phyloP scores from a whole-genome alignment of 2,888 invertebrate species.

The Odontothrips loti region DNA sequence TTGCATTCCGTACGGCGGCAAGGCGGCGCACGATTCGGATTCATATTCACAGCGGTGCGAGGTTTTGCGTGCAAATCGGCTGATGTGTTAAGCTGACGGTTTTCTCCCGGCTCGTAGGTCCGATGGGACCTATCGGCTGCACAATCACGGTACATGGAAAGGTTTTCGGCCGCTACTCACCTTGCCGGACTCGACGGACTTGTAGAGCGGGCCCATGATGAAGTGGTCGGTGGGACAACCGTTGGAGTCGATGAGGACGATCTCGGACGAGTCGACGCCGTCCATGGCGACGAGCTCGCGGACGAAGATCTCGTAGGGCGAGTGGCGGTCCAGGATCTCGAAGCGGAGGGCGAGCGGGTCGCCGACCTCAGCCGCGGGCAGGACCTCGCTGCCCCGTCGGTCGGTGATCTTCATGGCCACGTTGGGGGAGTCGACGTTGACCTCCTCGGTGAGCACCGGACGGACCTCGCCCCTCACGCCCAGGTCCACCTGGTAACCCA shows the following conservation, averaged over 20 bases:
- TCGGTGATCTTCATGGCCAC: conserved; percentile 91
- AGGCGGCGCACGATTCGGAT: no score
- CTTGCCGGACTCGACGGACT: conserved; percentile 74
- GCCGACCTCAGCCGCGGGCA: conserved; percentile 85
- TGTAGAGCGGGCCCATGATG: conserved; percentile 89
- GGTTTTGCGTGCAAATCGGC: no score
- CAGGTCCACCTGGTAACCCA: conserved; percentile 52
- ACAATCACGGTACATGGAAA: not conserved
- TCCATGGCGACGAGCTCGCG: conserved; percentile 92
- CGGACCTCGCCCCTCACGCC: conserved; percentile 85
- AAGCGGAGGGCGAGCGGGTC: conserved; percentile 87
- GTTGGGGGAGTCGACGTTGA: conserved; percentile 86
- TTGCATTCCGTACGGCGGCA: no score
- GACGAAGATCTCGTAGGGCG: conserved; percentile 93
- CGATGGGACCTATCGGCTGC: no score
- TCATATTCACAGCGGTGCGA: no score
- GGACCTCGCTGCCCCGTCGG: conserved; percentile 75
- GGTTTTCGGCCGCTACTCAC: conserved; percentile 48
- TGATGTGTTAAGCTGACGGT: no score
- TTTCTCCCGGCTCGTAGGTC: no score
- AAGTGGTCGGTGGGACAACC: conserved; percentile 92
- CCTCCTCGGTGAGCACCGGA: conserved; percentile 82
- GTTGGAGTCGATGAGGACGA: conserved; percentile 82
- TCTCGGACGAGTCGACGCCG: conserved; percentile 87
- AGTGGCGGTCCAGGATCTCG: conserved; percentile 87